A percentile compares a stretch with the other conserved stretches of the same genome.
phyloP scores from a whole-genome alignment of 2,797 vertebrate species.

The Sphenopsis melanotis region DNA sequence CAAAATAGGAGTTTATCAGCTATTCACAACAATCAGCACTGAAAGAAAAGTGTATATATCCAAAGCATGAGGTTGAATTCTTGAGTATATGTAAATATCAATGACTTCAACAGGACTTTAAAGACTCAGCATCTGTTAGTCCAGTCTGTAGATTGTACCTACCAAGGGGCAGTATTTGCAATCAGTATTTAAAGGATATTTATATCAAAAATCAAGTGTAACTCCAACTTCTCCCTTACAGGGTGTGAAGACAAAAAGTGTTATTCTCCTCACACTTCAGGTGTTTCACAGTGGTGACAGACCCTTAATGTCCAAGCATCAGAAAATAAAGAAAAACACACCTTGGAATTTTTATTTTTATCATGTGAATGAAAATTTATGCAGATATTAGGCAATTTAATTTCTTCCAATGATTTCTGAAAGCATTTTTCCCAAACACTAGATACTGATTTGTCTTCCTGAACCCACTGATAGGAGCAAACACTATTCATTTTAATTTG shows the following conservation, averaged over 20 bases:
- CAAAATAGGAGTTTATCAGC: background rate
- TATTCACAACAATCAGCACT: background rate
- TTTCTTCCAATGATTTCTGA: conserved; percentile 21
- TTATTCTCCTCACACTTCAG: background rate
- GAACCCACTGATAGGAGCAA: conserved; percentile 3
- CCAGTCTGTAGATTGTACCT: background rate
- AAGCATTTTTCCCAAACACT: background rate
- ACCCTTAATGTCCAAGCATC: background rate
- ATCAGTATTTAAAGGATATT: background rate
- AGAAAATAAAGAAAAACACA: background rate
- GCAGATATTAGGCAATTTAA: background rate
- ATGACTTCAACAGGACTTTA: background rate
- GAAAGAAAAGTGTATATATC: background rate
- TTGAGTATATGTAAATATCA: background rate
- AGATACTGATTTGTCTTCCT: conserved; percentile 9
- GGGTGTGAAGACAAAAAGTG: background rate
- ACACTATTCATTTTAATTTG: conserved; percentile 27
- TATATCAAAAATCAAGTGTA: background rate
- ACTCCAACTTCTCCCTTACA: background rate
- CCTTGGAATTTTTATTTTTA: background rate
- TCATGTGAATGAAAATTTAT: background rate
- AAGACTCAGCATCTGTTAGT: background rate
- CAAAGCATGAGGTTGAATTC: background rate
- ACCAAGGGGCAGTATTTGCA: background rate
- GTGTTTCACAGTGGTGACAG: background rate